Evolutionary conservation across 2,888 invertebrate genomes (phyloP), one percentile per base, ranked within the genome.

Genomic region (Sycophila texana): DNA sequence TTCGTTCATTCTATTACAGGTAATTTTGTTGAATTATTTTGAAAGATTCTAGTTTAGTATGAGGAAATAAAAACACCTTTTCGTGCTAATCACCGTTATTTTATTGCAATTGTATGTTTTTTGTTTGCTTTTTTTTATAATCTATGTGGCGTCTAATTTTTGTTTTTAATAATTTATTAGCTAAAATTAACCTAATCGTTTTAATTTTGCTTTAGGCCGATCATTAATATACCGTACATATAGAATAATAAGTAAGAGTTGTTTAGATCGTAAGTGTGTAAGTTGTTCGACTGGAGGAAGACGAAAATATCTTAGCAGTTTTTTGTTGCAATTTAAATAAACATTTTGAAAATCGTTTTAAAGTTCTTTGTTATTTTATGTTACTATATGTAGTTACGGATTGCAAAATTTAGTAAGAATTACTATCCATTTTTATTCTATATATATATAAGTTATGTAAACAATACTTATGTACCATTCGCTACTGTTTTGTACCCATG

Each of bases 191-290:
- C 26, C 22, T 14, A 13, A n/a, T 47, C n/a, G 18, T 12, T n/a
- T 61, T 75, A 74, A 68, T 65, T 74, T 77, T 77, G 58, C 73
- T 77, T 73, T 63, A 77, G 76, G 65, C 61, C 13, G n/a, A 61
- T 58, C 51, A 20, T 22, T 39, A 53, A 51, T 12, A 53, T n/a
- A 47, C 65, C 39, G 77, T 18, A 47, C 68, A 74, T 39, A 39
- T 7, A 39, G 10, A 57, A 57, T 53, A 68, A 60, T 55, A 60
- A 60, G 66, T 72, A 67, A 72, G 53, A 79, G 60, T 76, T 51
- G 16, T 30, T 74, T 76, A 75, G 68, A n/a, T 13, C 12, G 26
- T 76, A 74, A 72, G 57, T 18, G 14, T 77, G 57, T 70, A 66
- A 68, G 72, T 80, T 57, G 58, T 57, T 76, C 26, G 30, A 53